A percentile compares a stretch with the other conserved stretches of the same genome.
These are phyloP conservation scores for Digitonthophagus gazella DNA, from an alignment of 2,888 invertebrate genomes.

Conservation along the genomic window DNA sequence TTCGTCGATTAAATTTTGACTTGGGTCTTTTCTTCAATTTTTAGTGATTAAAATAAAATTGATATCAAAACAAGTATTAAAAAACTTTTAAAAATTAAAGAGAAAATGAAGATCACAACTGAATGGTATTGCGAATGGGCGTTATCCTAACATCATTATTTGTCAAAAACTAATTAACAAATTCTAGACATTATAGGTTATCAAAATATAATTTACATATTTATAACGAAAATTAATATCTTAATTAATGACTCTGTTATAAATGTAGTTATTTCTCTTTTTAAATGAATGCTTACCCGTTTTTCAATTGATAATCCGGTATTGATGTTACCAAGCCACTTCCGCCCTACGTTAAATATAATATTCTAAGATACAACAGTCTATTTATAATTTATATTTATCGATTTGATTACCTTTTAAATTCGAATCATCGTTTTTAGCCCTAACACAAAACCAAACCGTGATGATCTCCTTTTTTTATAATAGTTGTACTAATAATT, in stretches of 20 bases:
- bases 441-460: constrained; percentile 58
- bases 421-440: constrained; percentile 46
- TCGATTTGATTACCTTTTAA: constrained; percentile 54
- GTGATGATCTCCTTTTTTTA: constrained; percentile 41
- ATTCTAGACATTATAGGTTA: no score
- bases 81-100: neutral
- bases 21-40: constrained; percentile 69
- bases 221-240: neutral
- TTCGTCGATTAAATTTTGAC: constrained; percentile 83
- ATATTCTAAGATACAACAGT: constrained; percentile 67
- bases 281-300: constrained; percentile 54
- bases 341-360: constrained; percentile 76
- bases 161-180: neutral
- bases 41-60: neutral
- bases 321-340: constrained; percentile 68
- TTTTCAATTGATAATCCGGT: constrained; percentile 58
- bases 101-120: neutral
- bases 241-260: constrained; percentile 9
- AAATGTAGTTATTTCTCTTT: neutral
- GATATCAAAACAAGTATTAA: neutral
- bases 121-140: constrained; percentile 4
- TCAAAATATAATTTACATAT: neutral
- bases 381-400: constrained; percentile 48
- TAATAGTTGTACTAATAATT: neutral
- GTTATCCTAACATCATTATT: neutral